These are phyloP conservation scores for Blastobasis lacticolella DNA, from an alignment of 2,888 invertebrate genomes.

Conservation along the genomic window DNA sequence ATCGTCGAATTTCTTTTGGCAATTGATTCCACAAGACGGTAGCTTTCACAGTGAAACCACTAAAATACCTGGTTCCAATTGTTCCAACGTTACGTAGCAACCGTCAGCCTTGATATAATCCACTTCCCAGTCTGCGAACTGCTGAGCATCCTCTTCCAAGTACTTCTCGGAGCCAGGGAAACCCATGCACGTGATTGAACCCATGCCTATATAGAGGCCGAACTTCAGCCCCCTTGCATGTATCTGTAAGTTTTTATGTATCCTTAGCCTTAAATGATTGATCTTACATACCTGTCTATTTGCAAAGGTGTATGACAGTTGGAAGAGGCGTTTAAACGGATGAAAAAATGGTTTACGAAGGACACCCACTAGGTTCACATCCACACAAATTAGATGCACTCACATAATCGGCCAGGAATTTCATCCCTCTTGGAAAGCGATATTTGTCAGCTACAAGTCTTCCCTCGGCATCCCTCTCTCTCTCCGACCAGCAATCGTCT, in stretches of 20 bases:
- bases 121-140: slow-evolving; percentile 85
- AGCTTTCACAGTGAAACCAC: too few relatives aligned
- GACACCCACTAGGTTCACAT: too few relatives aligned
- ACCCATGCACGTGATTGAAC: slow-evolving; percentile 81
- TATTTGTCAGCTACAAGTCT: slow-evolving; percentile 76
- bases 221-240: slow-evolving; percentile 83
- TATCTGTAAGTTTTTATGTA: slow-evolving; percentile 59
- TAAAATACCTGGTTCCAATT: slow-evolving; percentile 26
- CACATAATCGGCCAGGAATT: slow-evolving; percentile 82
- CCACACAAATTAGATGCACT: slow-evolving; percentile 33
- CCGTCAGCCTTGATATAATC: slow-evolving; percentile 90
- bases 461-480: slow-evolving; percentile 67
- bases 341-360: too few relatives aligned
- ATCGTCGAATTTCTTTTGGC: too few relatives aligned
- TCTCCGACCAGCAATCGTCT: slow-evolving; percentile 86
- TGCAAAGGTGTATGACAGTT: too few relatives aligned
- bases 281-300: not conserved
- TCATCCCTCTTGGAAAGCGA: slow-evolving; percentile 84
- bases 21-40: too few relatives aligned
- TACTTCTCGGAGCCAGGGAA: slow-evolving; percentile 81
- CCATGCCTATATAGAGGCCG: slow-evolving; percentile 89
- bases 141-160: slow-evolving; percentile 78
- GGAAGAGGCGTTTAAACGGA: too few relatives aligned
- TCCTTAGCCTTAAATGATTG: not conserved
- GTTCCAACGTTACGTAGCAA: slow-evolving; percentile 76